Percentiles rank a stretch among this genome's conserved stretches.
Conservation (phyloP, 2,113 vertebrate genomes). For the Thunnus maccoyii region DNA sequence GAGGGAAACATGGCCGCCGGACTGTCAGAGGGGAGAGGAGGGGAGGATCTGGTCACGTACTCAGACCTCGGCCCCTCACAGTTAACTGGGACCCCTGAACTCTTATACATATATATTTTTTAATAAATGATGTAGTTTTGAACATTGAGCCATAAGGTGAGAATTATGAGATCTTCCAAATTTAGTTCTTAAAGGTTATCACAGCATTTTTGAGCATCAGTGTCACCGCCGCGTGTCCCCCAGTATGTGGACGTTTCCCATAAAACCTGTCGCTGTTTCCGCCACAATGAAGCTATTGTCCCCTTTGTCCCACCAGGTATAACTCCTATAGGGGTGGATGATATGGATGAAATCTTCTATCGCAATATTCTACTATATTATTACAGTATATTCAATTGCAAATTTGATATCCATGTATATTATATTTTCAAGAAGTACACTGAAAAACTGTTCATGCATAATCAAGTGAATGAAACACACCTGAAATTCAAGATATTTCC, state of each 20-base stretch:
- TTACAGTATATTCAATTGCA: neutral
- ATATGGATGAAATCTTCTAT: too few relatives aligned
- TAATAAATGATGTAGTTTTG: constrained; percentile 21
- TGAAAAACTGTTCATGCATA: too few relatives aligned
- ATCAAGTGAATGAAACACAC: too few relatives aligned
- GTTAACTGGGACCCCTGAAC: constrained; percentile 3
- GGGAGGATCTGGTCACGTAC: constrained; percentile 26
- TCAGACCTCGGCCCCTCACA: constrained; percentile 28
- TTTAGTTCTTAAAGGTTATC: neutral
- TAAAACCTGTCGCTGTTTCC: constrained; percentile 58
- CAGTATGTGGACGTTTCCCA: constrained; percentile 1
- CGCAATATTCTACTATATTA: too few relatives aligned
- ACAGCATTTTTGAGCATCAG: neutral
- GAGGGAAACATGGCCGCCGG: constrained; percentile 42
- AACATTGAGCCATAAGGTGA: constrained; percentile 9
- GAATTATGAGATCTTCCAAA: constrained; percentile 11
- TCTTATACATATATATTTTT: constrained; percentile 2
- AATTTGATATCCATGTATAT: too few relatives aligned
- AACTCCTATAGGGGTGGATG: too few relatives aligned
- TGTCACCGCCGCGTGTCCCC: too few relatives aligned
- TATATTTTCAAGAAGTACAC: too few relatives aligned
- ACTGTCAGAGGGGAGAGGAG: constrained; percentile 29
- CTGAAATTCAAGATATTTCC: too few relatives aligned
- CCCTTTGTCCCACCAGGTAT: too few relatives aligned
- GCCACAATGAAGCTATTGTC: neutral